phyloP scores from a whole-genome alignment of 2,113 vertebrate species.

The Heterochromis multidens region DNA sequence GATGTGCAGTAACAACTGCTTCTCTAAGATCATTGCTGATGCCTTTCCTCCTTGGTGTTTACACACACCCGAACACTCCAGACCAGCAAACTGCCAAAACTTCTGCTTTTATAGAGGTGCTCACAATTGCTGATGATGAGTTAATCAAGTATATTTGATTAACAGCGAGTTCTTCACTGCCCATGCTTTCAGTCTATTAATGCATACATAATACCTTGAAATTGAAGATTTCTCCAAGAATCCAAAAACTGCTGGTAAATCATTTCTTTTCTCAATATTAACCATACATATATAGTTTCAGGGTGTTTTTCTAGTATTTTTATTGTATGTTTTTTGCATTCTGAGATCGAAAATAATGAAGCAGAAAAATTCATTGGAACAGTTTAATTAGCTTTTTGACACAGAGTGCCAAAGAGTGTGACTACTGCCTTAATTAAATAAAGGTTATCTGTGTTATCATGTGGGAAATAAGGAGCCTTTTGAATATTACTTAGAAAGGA shows the following conservation, averaged over 20 bases:
- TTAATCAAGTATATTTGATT: not conserved
- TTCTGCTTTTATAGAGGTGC: not conserved
- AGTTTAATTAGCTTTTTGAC: constrained; percentile 41
- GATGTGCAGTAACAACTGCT: too few species aligned
- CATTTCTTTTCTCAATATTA: not conserved
- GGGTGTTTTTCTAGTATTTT: not conserved
- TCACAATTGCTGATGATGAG: not conserved
- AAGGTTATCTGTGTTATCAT: constrained; percentile 9
- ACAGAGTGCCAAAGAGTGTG: not conserved
- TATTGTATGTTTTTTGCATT: not conserved
- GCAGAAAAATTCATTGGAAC: not conserved
- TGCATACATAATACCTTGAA: not conserved
- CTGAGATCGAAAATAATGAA: constrained; percentile 5
- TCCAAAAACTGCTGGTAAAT: not conserved
- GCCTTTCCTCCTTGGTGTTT: not conserved
- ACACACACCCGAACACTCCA: not conserved
- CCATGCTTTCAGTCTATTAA: not conserved
- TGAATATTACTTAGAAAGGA: not conserved
- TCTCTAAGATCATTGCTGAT: not conserved
- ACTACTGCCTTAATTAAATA: constrained; percentile 18
- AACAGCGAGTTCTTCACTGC: not conserved
- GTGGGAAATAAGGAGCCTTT: not conserved
- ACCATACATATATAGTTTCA: not conserved
- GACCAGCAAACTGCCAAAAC: not conserved
- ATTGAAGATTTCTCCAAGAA: not conserved